Percentiles rank a stretch among this genome's conserved stretches.
Evolutionary conservation across 2,888 invertebrate genomes (phyloP).

Genomic region (Epistrophe eligans): DNA sequence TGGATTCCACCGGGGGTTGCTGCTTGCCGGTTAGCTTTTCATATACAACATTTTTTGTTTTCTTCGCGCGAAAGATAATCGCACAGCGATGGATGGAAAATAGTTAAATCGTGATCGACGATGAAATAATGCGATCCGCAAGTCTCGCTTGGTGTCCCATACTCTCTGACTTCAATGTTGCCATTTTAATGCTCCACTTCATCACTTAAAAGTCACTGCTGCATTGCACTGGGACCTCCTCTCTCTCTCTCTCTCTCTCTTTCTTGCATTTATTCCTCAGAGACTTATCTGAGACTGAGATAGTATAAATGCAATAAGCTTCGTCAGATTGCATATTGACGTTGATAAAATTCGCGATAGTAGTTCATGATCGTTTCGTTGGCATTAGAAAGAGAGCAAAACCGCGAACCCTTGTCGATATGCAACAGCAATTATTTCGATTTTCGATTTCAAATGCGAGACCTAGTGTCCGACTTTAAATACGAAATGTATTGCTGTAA

Average conservation of each 20-base stretch:
- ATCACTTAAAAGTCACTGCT: constrained; percentile 4
- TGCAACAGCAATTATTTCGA: constrained; percentile 28
- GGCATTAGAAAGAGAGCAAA: constrained; percentile 67
- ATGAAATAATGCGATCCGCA: constrained; percentile 64
- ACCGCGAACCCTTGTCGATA: background rate
- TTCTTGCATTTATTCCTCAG: background rate
- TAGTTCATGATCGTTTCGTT: constrained; percentile 67
- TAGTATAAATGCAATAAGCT: constrained; percentile 43
- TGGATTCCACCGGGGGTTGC: constrained; percentile 23
- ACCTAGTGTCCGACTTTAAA: constrained; percentile 44
- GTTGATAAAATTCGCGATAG: constrained; percentile 71
- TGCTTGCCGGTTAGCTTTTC: constrained; percentile 3
- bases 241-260: background rate
- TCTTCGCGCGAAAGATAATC: constrained; percentile 65
- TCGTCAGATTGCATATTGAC: constrained; percentile 65
- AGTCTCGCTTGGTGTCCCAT: constrained; percentile 18
- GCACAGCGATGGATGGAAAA: constrained; percentile 57
- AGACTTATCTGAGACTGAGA: constrained; percentile 43
- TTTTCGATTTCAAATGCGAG: constrained; percentile 34
- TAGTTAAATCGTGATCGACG: constrained; percentile 72
- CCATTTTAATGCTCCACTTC: constrained; percentile 60
- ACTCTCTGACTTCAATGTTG: constrained; percentile 37
- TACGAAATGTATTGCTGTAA: constrained; percentile 66
- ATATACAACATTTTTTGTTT: constrained; percentile 34
- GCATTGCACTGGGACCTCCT: constrained; percentile 24